These are phyloP conservation scores for Poeciliopsis infans DNA, from an alignment of 2,797 vertebrate species.

Conservation along the genomic window DNA sequence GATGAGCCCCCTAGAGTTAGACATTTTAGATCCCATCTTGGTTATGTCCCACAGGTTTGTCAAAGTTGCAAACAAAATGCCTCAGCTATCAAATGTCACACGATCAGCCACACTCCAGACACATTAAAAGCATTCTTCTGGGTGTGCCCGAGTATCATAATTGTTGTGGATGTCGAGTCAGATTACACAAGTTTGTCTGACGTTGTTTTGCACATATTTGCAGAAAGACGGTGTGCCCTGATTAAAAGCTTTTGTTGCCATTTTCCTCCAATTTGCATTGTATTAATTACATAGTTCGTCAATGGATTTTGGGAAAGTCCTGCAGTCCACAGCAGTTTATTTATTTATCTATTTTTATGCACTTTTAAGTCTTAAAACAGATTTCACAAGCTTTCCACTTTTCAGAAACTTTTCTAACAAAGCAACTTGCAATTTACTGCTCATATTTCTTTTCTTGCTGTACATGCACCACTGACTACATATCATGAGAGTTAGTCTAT, in stretches of 20 bases:
- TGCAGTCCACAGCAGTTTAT: background rate
- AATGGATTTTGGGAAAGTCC: background rate
- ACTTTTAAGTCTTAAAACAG: background rate
- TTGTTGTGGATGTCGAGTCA: background rate
- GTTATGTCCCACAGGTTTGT: constrained; percentile 22
- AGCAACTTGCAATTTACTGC: background rate
- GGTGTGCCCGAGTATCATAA: background rate
- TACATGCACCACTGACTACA: constrained; percentile 2
- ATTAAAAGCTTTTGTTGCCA: background rate
- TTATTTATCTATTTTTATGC: background rate
- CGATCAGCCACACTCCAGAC: constrained; percentile 24
- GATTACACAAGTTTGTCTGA: background rate
- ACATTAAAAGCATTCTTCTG: constrained; percentile 23
- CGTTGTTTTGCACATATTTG: background rate
- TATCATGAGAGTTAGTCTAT: background rate
- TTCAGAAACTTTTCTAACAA: constrained; percentile 8
- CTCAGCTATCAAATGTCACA: constrained; percentile 29
- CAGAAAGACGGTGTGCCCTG: background rate
- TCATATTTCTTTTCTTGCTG: background rate
- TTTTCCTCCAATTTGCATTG: background rate
- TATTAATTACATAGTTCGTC: background rate
- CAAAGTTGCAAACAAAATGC: constrained; percentile 22
- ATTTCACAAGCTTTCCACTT: background rate
- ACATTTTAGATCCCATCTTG: constrained; percentile 34
- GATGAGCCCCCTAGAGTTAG: constrained; percentile 67